Evolutionary conservation across 2,888 invertebrate species (phyloP), one percentile per base, ranked within the genome.

Genomic region (Lissocephala sabroskyi): DNA sequence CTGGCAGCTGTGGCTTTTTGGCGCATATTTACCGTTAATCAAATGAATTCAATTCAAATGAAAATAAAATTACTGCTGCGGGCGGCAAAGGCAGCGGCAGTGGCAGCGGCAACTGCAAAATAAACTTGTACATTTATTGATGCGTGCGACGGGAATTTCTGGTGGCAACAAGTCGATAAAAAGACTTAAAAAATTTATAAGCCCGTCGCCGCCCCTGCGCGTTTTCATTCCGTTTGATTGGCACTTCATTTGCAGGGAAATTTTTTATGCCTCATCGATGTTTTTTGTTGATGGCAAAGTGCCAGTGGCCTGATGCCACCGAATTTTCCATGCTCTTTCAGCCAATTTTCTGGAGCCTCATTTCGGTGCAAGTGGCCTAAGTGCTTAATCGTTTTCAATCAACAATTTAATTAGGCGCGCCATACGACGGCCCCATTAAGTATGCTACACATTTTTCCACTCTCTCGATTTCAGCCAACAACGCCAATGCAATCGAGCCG

Each of bases 1-100:
- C n/a, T n/a, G n/a, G 17, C 51, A 46, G 36, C 41, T 51, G 52
- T 45, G 45, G 41, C 56, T 19, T 58, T 35, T 33, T 55, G n/a
- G 32, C 52, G 46, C 13, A 28, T 49, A 58, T 59, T 70, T 66
- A 41, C 58, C 37, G 32, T 59, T 63, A 61, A 68, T 68, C 75
- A 59, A 56, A 58, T 56, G 43, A 56, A 65, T 55, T 48, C 18
- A 51, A 33, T 41, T 48, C 29, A 17, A 39, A 14, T 7, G 29
- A 46, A 44, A 40, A 47, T 42, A 44, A 54, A 52, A 41, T 19
- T 10, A 4, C 13, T n/a, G n/a, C n/a, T n/a, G n/a, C n/a, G n/a
- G n/a, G n/a, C n/a, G n/a, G 9, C 14, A n/a, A 18, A n/a, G 7
- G 16, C 35, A 6, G 10, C 23, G 23, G 4, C 23, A 23, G 23